Evolutionary conservation across 2,888 invertebrate species (phyloP), one percentile per base, ranked within the genome.

Genomic region (Lamellibrachia satsuma): DNA sequence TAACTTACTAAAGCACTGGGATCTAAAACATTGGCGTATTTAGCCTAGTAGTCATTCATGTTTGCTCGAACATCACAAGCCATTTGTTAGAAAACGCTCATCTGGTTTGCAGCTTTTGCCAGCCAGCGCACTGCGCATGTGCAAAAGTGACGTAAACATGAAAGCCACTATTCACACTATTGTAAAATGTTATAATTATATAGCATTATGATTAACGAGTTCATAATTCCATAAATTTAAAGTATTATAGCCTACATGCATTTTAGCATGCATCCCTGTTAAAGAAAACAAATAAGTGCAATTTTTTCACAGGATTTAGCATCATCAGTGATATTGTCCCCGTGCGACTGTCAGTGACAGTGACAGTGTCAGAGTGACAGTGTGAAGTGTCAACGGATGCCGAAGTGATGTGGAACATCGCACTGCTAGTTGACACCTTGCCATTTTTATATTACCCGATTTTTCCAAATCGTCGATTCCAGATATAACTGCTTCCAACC

Each of bases 401-500:
- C 93, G 93, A 39, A 39, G 39, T 39, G 39, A 39, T 39, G 39
- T 39, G 39, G 39, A 9, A 9, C 55, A 3, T 55, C 7, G 55
- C 9, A 7, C 55, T 55, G 9, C 55, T 75, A 15, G 75, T n/a
- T 3, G 15, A 6, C n/a, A 39, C 39, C 6, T 22, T 75, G 22
- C 75, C 6, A 75, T 22, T 75, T 22, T 75, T 75, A 75, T n/a
- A 15, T 75, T 94, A 96, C 96, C 96, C 94, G 96, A 95, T 95
- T 96, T 96, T 93, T 96, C 96, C 91, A 96, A 95, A 93, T 96
- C 96, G 93, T 96, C 96, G 3, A 96, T 93, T 22, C 93, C 92
- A 1, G 95, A 94, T 51, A 95, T 93, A 15, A 95, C 94, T 52
- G 94, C 93, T 90, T 95, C 94, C 11, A 95, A 52, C 91, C 92